Evolutionary conservation across 2,888 invertebrate genomes (phyloP).

Genomic region (Dicycla oo): DNA sequence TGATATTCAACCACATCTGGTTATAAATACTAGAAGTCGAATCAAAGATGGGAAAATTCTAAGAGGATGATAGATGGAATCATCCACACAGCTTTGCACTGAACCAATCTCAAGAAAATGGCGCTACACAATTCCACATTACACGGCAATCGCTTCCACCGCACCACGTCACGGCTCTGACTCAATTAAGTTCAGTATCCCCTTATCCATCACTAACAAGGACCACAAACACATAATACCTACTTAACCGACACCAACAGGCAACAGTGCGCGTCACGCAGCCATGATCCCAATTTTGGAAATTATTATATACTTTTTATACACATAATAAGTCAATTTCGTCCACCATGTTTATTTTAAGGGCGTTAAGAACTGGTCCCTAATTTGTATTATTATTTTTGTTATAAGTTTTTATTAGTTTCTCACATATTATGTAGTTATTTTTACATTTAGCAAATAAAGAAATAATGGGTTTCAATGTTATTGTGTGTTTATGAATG

Average conservation of each 20-base stretch:
- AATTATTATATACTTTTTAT: constrained; percentile 57
- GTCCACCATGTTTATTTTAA: constrained; percentile 45
- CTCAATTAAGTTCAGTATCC: constrained; percentile 40
- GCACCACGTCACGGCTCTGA: constrained; percentile 21
- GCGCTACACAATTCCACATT: neutral
- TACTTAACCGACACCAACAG: constrained; percentile 53
- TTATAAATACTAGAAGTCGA: neutral
- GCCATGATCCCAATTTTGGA: constrained; percentile 55
- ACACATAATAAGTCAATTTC: constrained; percentile 58
- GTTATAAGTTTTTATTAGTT: constrained; percentile 43
- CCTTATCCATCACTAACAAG: constrained; percentile 50
- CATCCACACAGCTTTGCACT: neutral
- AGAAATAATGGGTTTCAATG: constrained; percentile 36
- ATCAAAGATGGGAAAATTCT: neutral
- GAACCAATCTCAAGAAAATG: neutral
- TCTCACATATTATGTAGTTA: constrained; percentile 32
- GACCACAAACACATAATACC: constrained; percentile 40
- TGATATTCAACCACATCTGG: neutral
- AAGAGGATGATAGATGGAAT: too few relatives aligned
- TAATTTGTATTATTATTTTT: constrained; percentile 46
- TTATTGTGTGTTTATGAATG: constrained; percentile 12
- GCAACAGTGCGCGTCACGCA: constrained; percentile 65
- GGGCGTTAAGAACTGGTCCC: constrained; percentile 38
- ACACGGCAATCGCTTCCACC: constrained; percentile 11
- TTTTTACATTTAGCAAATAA: constrained; percentile 47